A percentile compares a stretch with the other conserved stretches of the same genome.
Evolutionary conservation across 2,797 vertebrate genomes (phyloP).

Genomic region (Pseudochirops cupreus): DNA sequence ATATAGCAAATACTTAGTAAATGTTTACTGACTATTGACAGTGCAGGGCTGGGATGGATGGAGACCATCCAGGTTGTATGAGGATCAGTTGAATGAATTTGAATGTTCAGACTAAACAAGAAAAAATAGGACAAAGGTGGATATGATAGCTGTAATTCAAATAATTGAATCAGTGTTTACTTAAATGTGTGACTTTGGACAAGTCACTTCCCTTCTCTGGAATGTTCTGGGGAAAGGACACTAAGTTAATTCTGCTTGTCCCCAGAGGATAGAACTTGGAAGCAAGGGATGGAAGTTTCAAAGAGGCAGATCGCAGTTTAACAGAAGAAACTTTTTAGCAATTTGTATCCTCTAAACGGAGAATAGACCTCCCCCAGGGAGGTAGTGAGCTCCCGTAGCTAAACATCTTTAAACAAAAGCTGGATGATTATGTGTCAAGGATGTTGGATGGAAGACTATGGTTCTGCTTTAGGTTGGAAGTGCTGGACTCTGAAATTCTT

Average conservation of each 20-base stretch:
- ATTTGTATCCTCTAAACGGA: not conserved
- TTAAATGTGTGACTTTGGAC: not conserved
- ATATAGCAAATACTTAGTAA: not conserved
- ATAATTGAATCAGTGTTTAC: not conserved
- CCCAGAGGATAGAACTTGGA: not conserved
- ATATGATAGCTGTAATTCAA: not conserved
- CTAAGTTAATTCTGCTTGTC: not conserved
- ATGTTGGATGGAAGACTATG: not conserved
- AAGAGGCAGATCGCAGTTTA: not conserved
- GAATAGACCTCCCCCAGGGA: not conserved
- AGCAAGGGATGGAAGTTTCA: not conserved
- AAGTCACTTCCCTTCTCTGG: not conserved
- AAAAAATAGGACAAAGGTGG: not conserved
- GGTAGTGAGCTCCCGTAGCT: not conserved
- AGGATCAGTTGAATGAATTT: not conserved
- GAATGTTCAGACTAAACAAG: not conserved
- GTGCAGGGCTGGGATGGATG: not conserved
- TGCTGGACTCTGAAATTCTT: not conserved
- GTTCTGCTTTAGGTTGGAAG: not conserved
- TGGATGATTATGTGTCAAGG: not conserved
- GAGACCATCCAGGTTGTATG: too few species aligned
- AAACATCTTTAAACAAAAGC: not conserved
- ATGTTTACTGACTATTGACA: not conserved
- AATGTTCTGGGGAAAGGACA: not conserved
- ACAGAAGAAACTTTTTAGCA: not conserved